These are phyloP conservation scores for Myotis findleyi DNA, from an alignment of 2,797 vertebrate genomes.

Conservation along the genomic window DNA sequence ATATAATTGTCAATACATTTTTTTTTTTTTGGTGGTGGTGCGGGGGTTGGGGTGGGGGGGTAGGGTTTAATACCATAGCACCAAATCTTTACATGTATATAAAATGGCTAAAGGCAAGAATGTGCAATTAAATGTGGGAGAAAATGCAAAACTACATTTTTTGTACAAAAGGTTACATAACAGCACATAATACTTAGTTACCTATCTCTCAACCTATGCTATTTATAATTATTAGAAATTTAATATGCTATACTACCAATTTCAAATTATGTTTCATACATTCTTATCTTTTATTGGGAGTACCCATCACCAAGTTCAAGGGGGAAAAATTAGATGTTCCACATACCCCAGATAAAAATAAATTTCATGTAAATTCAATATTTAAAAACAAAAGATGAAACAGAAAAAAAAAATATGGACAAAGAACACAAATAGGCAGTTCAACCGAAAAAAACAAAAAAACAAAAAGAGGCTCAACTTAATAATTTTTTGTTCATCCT, in stretches of 20 bases:
- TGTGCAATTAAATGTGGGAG: conserved; percentile 34
- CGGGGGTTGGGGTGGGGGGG: no score
- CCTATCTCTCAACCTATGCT: background rate
- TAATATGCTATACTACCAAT: background rate
- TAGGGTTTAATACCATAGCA: conserved; percentile 4
- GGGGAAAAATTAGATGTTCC: background rate
- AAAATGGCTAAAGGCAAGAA: conserved; percentile 68
- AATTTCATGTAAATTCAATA: background rate
- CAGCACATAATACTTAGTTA: background rate
- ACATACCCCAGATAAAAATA: background rate
- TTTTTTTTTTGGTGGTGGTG: background rate
- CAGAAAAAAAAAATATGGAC: background rate
- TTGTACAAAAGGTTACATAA: background rate
- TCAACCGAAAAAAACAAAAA: background rate
- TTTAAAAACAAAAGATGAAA: conserved; percentile 17
- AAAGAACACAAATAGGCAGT: background rate
- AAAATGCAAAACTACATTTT: conserved; percentile 18
- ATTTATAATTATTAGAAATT: background rate
- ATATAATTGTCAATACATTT: conserved; percentile 57
- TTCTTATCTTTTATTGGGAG: background rate
- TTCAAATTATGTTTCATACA: background rate
- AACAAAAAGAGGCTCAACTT: background rate
- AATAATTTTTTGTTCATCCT: background rate
- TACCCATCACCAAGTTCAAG: background rate
- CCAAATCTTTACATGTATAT: conserved; percentile 45